Evolutionary conservation across 2,888 invertebrate genomes (phyloP), one percentile per base, ranked within the genome.

Genomic region (Heliconius ethilla): DNA sequence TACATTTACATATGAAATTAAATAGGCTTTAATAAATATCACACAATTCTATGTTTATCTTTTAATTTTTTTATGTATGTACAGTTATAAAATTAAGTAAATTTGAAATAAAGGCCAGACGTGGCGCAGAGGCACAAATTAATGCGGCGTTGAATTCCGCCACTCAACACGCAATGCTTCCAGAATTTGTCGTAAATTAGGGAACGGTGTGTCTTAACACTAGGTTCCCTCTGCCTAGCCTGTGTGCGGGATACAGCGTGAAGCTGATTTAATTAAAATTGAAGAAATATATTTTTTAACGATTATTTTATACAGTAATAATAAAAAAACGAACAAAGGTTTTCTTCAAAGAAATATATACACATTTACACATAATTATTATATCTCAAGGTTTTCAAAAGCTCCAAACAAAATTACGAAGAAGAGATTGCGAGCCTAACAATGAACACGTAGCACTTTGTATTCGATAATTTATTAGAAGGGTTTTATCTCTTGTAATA

Each of bases 371-470:
- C 27, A 10, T 25, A 55, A 45, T 33, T 70, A 29, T 55, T 70
- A 33, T 29, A 70, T 29, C 51, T 70, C 29, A 55, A 70, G 5
- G 22, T 70, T 29, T 22, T 29, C 29, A 55, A 70, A 55, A 55
- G 55, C 51, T 51, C 72, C 33, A 33, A 72, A 72, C 13, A 55
- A 55, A 55, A 72, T 55, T 72, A 59, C 59, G 15, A 72, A 72
- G 25, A 37, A 59, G 59, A 33, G 59, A 37, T 59, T 72, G 33
- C 29, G 25, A 33, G 33, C 59, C 72, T 72, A 37, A 59, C 59
- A 72, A 72, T 72, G 33, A 72, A 72, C 1, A 59, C 33, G 70
- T 51, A 70, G 70, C 29, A 70, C 70, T 72, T 72, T 59, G 72
- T 72, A 9, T 72, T 59, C 33, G 33, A 72, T 72, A 59, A 72